Percentiles rank a stretch among this genome's conserved stretches.
These are phyloP conservation scores for Bovichtus diacanthus DNA, from an alignment of 2,797 vertebrate species.

Conservation along the genomic window DNA sequence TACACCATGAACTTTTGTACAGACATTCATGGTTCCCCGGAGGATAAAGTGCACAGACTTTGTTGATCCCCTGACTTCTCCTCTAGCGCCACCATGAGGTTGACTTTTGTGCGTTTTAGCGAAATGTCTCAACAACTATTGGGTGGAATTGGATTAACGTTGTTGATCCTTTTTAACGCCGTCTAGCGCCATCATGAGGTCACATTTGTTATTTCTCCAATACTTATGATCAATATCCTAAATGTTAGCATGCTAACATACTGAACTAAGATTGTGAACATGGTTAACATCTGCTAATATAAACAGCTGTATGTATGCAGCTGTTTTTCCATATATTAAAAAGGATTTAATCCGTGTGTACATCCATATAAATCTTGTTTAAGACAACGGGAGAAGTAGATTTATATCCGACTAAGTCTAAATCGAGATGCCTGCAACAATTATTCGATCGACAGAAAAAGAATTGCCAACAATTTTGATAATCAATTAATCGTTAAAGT, in stretches of 20 bases:
- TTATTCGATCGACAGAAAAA: no score
- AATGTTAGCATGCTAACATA: not conserved
- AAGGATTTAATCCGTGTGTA: not conserved
- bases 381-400: not conserved
- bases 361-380: not conserved
- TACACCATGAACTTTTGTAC: not conserved
- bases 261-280: no score
- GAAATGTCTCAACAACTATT: not conserved
- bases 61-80: not conserved
- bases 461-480: no score
- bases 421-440: not conserved
- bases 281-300: no score
- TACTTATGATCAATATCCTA: no score
- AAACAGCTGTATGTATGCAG: no score
- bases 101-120: not conserved
- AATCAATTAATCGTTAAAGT: no score
- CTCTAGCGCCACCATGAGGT: not conserved
- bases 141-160: not conserved
- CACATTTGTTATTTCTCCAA: not conserved
- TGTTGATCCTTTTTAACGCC: not conserved
- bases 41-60: not conserved
- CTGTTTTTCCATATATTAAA: not conserved
- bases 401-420: not conserved
- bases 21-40: not conserved
- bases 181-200: not conserved